Evolutionary conservation across 2,888 invertebrate species (phyloP).

Genomic region (Lysandra coridon): DNA sequence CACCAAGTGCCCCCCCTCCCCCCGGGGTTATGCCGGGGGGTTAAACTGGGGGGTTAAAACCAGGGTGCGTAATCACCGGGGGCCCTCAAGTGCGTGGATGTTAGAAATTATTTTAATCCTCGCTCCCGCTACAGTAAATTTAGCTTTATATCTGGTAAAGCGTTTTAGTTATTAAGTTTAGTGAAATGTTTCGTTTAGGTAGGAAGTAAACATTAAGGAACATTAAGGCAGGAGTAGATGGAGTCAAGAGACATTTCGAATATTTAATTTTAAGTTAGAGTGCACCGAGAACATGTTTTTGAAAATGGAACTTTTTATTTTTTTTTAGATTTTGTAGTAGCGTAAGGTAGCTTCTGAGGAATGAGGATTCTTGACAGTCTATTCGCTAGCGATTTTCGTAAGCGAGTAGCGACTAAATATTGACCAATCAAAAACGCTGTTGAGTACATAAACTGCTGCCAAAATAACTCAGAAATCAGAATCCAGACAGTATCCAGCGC

Average conservation of each 20-base stretch:
- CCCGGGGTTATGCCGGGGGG: not conserved
- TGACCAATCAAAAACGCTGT: too few relatives aligned
- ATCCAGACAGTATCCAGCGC: too few relatives aligned
- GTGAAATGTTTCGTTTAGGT: not conserved
- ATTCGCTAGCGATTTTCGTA: too few relatives aligned
- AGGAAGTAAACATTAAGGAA: not conserved
- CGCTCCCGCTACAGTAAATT: not conserved
- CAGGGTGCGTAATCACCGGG: conserved; percentile 19
- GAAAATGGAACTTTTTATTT: not conserved
- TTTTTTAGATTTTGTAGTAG: not conserved
- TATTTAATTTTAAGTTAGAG: not conserved
- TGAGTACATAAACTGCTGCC: too few relatives aligned
- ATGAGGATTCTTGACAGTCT: too few relatives aligned
- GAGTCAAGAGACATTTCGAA: not conserved
- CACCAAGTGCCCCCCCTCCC: not conserved
- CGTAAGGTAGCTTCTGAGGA: too few relatives aligned
- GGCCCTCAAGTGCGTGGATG: conserved; percentile 15
- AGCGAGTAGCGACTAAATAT: too few relatives aligned
- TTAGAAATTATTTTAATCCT: conserved; percentile 12
- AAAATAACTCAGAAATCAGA: too few relatives aligned
- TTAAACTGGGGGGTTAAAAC: not conserved
- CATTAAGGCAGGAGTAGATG: not conserved
- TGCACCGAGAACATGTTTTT: not conserved
- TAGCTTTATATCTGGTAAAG: not conserved
- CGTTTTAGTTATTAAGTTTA: conserved; percentile 1